Base-by-base conservation (phyloP, 2,113 vertebrate species). In the Indri indri region DNA sequence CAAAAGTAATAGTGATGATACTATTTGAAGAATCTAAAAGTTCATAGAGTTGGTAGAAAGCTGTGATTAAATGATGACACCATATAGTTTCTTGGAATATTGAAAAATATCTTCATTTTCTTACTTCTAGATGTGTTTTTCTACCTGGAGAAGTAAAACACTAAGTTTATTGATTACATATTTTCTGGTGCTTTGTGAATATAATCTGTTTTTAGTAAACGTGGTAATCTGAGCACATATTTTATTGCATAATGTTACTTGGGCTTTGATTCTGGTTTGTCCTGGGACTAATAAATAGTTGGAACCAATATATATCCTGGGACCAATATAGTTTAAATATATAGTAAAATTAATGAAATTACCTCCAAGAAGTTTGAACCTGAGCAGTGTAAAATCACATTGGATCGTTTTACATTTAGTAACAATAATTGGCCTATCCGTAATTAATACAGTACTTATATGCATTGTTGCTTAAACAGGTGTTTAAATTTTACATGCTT, bases 361-460 rank as follows among this genome's bases (percentile, higher is more conserved):
- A 93, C 93, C n/a, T 94, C 32, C 89, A 27, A 71, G 37, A 93
- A 90, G 3, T 94, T 94, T 80, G 34, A 93, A 83, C 30, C 11
- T 70, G 9, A 80, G 30, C 10, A 95, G 6, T 91, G 22, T 84
- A n/a, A 96, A 90, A 97, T 97, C 79, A 87, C 18, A 81, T 37
- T 77, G 66, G 45, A 50, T 96, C 30, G 13, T 93, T 96, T 96
- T 92, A 93, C 88, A 92, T 92, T 95, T 50, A 90, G 22, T 70
- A 90, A 96, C 32, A 93, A 81, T 94, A 80, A 91, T 91, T 83
- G 52, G 12, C 50, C 79, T 93, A 68, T 91, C 80, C 65, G 97
- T 98, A 98, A 97, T 98, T 97, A 97, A 92, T 97, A 90, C 6
- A 88, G 57, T 74, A 97, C 86, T 97, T 98, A 96, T 98, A 95